A percentile compares a stretch with the other conserved stretches of the same genome.
Conservation (phyloP, 1,140 invertebrate species). For the Mycetomoellerius zeteki region DNA sequence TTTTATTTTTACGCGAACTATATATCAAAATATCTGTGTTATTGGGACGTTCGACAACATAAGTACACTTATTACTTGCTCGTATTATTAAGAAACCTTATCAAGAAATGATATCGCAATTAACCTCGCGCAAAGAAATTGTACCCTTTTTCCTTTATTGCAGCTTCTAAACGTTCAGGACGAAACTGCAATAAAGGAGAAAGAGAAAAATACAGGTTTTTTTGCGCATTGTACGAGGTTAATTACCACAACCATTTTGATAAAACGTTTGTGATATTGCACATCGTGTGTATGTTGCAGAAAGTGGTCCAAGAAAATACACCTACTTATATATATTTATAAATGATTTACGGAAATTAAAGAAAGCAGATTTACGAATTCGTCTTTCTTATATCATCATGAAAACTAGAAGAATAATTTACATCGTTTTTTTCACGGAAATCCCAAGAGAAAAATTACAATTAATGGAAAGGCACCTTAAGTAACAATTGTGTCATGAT, state of each 20-base stretch:
- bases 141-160: background rate
- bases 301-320: background rate
- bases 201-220: background rate
- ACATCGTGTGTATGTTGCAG: background rate
- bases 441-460: background rate
- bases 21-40: background rate
- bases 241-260: conserved; percentile 17
- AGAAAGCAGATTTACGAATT: background rate
- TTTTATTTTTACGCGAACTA: background rate
- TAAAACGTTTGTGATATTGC: background rate
- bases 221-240: background rate
- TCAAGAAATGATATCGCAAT: background rate
- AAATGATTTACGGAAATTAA: background rate
- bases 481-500: background rate
- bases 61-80: background rate
- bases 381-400: background rate
- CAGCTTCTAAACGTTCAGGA: background rate
- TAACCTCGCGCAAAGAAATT: background rate
- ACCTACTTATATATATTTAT: background rate
- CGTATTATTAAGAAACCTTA: background rate
- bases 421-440: background rate
- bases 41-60: too few species aligned
- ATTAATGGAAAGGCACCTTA: background rate
- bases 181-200: background rate
- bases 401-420: conserved; percentile 7